phyloP scores from a whole-genome alignment of 2,113 vertebrate species.

The Gymnobelideus leadbeateri region DNA sequence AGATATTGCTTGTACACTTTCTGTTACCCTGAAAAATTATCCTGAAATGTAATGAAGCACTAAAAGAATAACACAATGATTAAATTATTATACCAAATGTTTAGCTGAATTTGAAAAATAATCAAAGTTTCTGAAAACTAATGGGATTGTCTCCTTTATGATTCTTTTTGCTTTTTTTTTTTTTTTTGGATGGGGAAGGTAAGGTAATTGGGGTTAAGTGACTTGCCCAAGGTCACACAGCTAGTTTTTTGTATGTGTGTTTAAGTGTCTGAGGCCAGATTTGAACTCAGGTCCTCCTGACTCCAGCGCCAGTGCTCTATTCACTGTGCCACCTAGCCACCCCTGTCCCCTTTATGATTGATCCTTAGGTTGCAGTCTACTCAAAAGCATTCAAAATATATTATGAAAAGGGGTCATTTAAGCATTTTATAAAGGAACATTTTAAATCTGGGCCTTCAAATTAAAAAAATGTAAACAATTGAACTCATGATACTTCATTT shows the following conservation, averaged over 20 bases:
- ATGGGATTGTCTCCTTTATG: neutral
- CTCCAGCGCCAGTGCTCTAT: no score
- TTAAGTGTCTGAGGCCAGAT: no score
- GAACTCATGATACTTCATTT: neutral
- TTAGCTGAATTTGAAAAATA: neutral
- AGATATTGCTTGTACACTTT: neutral
- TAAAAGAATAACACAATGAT: neutral
- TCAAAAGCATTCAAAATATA: neutral
- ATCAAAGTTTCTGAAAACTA: neutral
- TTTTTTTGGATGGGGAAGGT: no score
- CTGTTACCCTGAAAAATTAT: neutral
- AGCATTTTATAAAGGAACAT: neutral
- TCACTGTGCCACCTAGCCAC: no score
- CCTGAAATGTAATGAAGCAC: no score
- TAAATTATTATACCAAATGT: neutral
- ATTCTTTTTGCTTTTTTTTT: neutral
- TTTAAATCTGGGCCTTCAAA: no score
- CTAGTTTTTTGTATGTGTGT: no score
- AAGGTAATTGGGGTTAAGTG: no score
- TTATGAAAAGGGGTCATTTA: neutral
- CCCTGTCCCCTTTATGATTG: neutral
- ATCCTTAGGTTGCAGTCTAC: neutral
- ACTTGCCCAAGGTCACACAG: no score
- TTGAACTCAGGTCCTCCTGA: no score
- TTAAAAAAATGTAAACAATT: neutral